phyloP scores from a whole-genome alignment of 2,888 invertebrate species.

The Pemphredon lugubris region DNA sequence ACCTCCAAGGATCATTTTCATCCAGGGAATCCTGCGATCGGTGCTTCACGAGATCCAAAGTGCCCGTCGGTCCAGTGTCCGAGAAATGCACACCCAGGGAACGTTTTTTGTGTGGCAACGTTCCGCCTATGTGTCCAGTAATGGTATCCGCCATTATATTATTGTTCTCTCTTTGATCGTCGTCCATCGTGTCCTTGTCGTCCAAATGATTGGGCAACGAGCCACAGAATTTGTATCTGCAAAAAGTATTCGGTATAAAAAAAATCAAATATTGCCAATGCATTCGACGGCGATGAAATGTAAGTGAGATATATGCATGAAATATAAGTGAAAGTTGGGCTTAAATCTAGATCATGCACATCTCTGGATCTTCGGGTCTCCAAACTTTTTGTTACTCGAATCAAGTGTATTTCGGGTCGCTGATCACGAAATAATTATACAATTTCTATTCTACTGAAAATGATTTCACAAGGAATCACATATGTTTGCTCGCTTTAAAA shows the following conservation, averaged over 20 bases:
- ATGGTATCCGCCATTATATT: constrained; percentile 81
- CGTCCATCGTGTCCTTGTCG: constrained; percentile 82
- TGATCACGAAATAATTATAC: too few species aligned
- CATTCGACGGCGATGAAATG: too few species aligned
- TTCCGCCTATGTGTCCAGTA: constrained; percentile 76
- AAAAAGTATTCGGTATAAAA: constrained; percentile 8
- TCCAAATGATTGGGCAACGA: constrained; percentile 88
- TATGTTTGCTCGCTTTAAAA: too few species aligned
- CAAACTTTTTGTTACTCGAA: too few species aligned
- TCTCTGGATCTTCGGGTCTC: too few species aligned
- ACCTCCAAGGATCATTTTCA: constrained; percentile 79
- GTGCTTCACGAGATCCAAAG: constrained; percentile 76
- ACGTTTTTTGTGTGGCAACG: constrained; percentile 78
- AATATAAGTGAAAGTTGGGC: too few species aligned
- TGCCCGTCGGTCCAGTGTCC: constrained; percentile 71
- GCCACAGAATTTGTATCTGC: constrained; percentile 82
- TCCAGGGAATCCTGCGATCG: constrained; percentile 78
- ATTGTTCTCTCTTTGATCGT: constrained; percentile 82
- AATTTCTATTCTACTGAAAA: too few species aligned
- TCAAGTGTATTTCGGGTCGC: too few species aligned
- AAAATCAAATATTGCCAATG: too few species aligned
- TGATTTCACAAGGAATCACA: too few species aligned
- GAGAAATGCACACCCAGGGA: constrained; percentile 74
- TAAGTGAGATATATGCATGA: too few species aligned
- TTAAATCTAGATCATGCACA: too few species aligned